Evolutionary conservation across 2,888 invertebrate genomes (phyloP), one percentile per base, ranked within the genome.

Genomic region (Clistopyga incitator): DNA sequence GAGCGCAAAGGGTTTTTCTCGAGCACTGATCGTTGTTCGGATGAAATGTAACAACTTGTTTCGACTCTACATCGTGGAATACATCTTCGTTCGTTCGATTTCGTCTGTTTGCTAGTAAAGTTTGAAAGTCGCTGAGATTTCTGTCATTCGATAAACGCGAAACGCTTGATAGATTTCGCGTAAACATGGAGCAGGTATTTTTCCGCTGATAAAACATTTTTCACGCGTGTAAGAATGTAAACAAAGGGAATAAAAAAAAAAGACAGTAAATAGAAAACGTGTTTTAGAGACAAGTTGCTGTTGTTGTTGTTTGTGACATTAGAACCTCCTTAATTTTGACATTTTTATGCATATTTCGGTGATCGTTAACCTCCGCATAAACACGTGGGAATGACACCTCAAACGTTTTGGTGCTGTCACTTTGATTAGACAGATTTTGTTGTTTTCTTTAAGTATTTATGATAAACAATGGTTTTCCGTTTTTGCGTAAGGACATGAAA

Each of bases 401-500:
- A 45, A 45, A 45, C 13, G 6, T 45, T 15, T 1, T 15, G 15
- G 3, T 45, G 15, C 15, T 45, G 45, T 15, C 45, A 15, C 45
- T 45, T 15, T 15, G 15, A 15, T 45, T 15, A 15, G 15, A 45
- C 10, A 45, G 2, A 45, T 3, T 45, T 45, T 45, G 45, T 15
- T 15, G 10, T 45, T 47, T n/a, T 15, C 4, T n/a, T 59, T 25
- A 59, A 59, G n/a, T n/a, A 23, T 59, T n/a, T 15, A 59, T 1
- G 1, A 1, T 23, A 25, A 59, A 2, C 38, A 20, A 15, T 34
- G 52, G 4, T 42, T 23, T 54, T 42, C 15, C 15, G 11, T 25
- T 59, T 29, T 0, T 20, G 11, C 11, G 47, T 10, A 50, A 45
- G 94, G 95, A 95, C 38, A 88, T 95, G 50, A 95, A 95, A 87